A percentile compares a stretch with the other conserved stretches of the same genome.
Conservation (phyloP, 2,113 vertebrate genomes). For the Mystacornis crossleyi region DNA sequence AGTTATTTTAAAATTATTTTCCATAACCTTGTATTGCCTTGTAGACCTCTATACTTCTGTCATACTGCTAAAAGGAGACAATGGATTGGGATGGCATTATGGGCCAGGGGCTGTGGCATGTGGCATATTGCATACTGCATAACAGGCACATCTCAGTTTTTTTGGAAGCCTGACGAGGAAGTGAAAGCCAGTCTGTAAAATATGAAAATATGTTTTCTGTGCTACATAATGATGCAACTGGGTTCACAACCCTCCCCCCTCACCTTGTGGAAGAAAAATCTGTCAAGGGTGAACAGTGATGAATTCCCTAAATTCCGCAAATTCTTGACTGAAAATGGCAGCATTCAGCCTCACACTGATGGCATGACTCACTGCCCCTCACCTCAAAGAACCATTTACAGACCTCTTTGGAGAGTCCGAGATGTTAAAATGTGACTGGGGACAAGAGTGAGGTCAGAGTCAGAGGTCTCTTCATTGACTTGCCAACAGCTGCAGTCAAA, state of each 20-base stretch:
- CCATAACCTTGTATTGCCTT: neutral
- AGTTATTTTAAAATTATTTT: neutral
- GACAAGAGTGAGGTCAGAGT: neutral
- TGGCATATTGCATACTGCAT: neutral
- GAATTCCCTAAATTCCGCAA: neutral
- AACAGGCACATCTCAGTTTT: neutral
- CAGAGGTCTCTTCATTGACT: neutral
- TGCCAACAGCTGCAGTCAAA: neutral
- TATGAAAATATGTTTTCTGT: neutral
- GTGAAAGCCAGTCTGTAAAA: neutral
- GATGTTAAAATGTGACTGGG: neutral
- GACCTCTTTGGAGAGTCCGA: neutral
- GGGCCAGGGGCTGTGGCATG: neutral
- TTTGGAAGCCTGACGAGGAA: neutral
- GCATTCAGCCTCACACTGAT: neutral
- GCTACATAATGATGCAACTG: neutral
- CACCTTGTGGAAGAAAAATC: neutral
- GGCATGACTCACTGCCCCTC: neutral
- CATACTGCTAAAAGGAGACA: neutral
- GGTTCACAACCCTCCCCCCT: neutral
- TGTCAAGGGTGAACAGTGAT: neutral
- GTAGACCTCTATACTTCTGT: neutral
- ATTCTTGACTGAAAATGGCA: slow-evolving; percentile 27
- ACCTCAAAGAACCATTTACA: neutral
- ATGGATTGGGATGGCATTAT: neutral